Evolutionary conservation across 2,888 invertebrate genomes (phyloP).

Genomic region (Zaprionus bogoriensis): DNA sequence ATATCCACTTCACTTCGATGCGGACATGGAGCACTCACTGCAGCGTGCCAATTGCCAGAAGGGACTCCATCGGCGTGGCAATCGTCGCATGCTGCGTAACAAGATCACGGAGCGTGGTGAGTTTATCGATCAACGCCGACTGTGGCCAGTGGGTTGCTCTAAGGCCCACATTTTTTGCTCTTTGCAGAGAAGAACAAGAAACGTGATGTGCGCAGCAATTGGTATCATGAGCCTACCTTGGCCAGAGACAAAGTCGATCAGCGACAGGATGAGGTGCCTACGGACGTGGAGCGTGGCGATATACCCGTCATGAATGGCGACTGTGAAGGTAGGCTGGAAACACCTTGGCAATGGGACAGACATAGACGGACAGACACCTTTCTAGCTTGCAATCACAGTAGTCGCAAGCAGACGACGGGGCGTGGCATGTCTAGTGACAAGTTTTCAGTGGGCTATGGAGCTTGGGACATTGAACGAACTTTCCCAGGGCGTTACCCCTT

Average conservation of each 20-base stretch:
- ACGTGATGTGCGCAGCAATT: slow-evolving; percentile 82
- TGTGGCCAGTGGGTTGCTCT: slow-evolving; percentile 31
- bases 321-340: slow-evolving; percentile 84
- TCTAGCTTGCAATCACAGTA: slow-evolving; percentile 24
- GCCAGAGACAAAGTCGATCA: slow-evolving; percentile 75
- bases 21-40: slow-evolving; percentile 81
- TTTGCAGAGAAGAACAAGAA: slow-evolving; percentile 82
- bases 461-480: slow-evolving; percentile 30
- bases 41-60: slow-evolving; percentile 83
- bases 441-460: slow-evolving; percentile 39
- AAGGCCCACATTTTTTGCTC: slow-evolving; percentile 36
- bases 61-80: slow-evolving; percentile 79
- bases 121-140: slow-evolving; percentile 33
- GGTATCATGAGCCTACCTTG: slow-evolving; percentile 76
- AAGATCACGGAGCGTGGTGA: slow-evolving; percentile 81
- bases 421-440: slow-evolving; percentile 36
- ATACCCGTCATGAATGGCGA: slow-evolving; percentile 86
- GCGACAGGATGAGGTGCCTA: slow-evolving; percentile 78
- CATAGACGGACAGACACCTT: slow-evolving; percentile 7
- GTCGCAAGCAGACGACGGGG: slow-evolving; percentile 44
- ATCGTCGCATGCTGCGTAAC: slow-evolving; percentile 80
- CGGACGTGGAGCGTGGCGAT: slow-evolving; percentile 85
- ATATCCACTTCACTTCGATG: slow-evolving; percentile 82
- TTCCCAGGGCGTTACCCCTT: slow-evolving; percentile 39
- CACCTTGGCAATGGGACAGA: slow-evolving; percentile 5